Base-by-base conservation (phyloP, 2,797 vertebrate genomes). In the Acanthopagrus latus region DNA sequence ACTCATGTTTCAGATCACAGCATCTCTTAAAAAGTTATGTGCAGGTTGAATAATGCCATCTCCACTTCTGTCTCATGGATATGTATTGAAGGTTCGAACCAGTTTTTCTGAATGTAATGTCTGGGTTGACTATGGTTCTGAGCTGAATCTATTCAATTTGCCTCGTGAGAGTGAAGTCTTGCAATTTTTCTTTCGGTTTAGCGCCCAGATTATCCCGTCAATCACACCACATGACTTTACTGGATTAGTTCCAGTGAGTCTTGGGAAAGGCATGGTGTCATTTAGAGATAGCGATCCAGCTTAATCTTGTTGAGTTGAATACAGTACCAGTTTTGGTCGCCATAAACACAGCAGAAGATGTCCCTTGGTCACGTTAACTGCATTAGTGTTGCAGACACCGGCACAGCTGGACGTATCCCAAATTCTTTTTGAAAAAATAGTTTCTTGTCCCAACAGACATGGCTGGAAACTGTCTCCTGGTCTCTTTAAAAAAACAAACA, bases 141-240 rank as follows among this genome's bases (percentile, higher is more conserved):
- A 73, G 8, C 56, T 29, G 4, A 67, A 67, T 67, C 56, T 43
- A 21, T 64, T 48, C n/a, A 47, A n/a, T 13, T 9, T 46, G 18
- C 47, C n/a, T 12, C 60, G 2, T 23, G 7, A 44, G 10, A 23
- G 29, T 41, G 5, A 27, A 47, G 55, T 21, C 55, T 21, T 43
- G 47, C 33, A 9, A 29, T 13, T 64, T 63, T 17, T 55, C 43
- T 77, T 27, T 7, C 1, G 3, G 13, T 70, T n/a, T 33, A 23
- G 23, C 5, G 16, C 38, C 25, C n/a, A 38, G 44, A 50, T 62
- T 25, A n/a, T 43, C 13, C 41, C 16, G 55, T 43, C 57, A 63
- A 27, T 50, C 52, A 64, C 5, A 33, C 21, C 20, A 58, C 21
- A 50, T 16, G 3, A 21, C 17, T 5, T 23, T 1, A 16, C 33